Evolutionary conservation across 2,113 vertebrate species (phyloP).

Genomic region (Ivindomyrus marchei): DNA sequence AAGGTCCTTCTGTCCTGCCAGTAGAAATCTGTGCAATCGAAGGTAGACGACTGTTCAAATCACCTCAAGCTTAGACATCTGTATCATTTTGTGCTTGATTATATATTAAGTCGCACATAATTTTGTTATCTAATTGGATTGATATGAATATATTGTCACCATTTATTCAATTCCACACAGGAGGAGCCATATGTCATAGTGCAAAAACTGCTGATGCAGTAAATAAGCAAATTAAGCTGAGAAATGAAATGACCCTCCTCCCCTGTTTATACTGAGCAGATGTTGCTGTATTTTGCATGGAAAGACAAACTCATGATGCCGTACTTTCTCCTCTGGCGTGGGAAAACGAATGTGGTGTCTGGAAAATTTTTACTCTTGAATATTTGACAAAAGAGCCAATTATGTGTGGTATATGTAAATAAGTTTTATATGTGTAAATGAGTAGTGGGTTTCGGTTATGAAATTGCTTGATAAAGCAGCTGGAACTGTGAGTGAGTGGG

Average conservation of each 20-base stretch:
- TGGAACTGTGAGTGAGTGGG: neutral
- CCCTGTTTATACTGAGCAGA: slow-evolving; percentile 7
- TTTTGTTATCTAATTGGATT: neutral
- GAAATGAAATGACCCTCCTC: neutral
- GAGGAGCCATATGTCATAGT: neutral
- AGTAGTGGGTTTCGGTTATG: neutral
- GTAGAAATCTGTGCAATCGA: neutral
- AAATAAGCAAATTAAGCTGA: slow-evolving; percentile 4
- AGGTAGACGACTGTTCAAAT: neutral
- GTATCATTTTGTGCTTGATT: neutral
- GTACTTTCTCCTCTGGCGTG: neutral
- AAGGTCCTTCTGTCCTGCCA: neutral
- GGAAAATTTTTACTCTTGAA: neutral
- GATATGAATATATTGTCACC: neutral
- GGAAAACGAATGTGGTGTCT: neutral
- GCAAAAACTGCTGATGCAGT: slow-evolving; percentile 1
- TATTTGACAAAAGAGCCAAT: neutral
- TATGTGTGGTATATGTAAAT: neutral
- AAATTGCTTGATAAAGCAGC: neutral
- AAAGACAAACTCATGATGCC: neutral
- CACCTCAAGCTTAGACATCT: neutral
- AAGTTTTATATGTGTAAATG: slow-evolving; percentile 3
- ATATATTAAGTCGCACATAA: neutral
- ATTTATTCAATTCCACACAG: neutral
- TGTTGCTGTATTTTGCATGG: neutral